phyloP scores from a whole-genome alignment of 2,888 invertebrate species.

The Napeogenes inachia region DNA sequence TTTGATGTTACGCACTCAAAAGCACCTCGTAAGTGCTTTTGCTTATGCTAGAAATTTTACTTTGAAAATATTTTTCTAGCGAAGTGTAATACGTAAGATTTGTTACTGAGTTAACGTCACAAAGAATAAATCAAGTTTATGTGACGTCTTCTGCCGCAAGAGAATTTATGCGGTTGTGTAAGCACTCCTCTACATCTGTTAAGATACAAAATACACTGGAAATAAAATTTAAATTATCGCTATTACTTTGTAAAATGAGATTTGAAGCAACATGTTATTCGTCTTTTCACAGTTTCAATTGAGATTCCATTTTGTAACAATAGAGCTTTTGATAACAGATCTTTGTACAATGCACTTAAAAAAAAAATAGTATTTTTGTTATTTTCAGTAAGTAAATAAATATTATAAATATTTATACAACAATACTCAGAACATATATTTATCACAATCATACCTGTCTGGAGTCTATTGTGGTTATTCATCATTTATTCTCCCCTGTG shows the following conservation, averaged over 20 bases:
- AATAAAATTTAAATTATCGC: constrained; percentile 27
- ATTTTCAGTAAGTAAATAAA: no score
- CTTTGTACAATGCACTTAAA: no score
- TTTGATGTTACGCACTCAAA: constrained; percentile 32
- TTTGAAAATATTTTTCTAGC: constrained; percentile 37
- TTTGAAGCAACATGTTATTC: no score
- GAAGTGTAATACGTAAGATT: constrained; percentile 51
- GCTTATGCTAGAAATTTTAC: constrained; percentile 24
- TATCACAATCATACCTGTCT: neutral
- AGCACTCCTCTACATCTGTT: constrained; percentile 43
- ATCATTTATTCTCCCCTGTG: constrained; percentile 4
- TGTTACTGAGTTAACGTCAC: constrained; percentile 65
- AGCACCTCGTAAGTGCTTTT: constrained; percentile 24
- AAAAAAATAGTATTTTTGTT: no score
- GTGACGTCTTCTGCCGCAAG: constrained; percentile 66
- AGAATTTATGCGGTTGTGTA: constrained; percentile 65
- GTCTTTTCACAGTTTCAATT: no score
- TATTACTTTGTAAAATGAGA: constrained; percentile 2
- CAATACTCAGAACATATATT: neutral
- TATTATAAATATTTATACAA: no score
- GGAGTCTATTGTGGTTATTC: neutral
- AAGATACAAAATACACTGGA: constrained; percentile 29
- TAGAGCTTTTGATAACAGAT: no score
- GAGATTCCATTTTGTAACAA: no score
- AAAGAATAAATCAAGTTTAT: constrained; percentile 74